Evolutionary conservation across 2,113 vertebrate genomes (phyloP), one percentile per base, ranked within the genome.

Genomic region (Pseudorhombus dupliciocellatus): DNA sequence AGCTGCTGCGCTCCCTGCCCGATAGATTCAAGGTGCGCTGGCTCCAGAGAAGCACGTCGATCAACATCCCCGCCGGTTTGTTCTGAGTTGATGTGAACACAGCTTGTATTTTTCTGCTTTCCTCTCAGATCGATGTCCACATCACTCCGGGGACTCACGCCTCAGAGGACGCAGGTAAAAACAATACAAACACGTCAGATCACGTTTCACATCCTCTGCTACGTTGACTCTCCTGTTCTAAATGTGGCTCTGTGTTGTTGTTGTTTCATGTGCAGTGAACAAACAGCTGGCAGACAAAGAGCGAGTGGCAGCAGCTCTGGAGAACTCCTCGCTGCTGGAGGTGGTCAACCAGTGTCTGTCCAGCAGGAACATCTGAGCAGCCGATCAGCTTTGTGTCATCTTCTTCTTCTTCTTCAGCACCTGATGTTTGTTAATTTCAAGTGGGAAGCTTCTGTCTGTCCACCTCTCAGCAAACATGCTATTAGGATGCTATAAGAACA

Each of bases 281-380:
- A 99, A 99, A 80, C 98, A 99, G 84, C 94, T 99, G 12, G 97
- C 95, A 2, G 98, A 99, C 90, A 99, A 99, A 84, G 98, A 99
- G 76, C 90, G 97, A 44, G 98, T 99, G 34, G 97, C 98, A 5
- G 98, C 97, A 1, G 97, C 98, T 72, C 77, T 99, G 92, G 97
- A 99, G 68, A 99, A 99, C 80, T 92, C 96, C 1, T 97, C 98
- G 22, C 92, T 99, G 53, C 90, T 99, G 84, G 97, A 98, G 87
- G 97, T 99, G 66, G 97, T 99, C 79, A 99, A 99, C 92, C 98
- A 99, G 90, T 99, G 98, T 75, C 89, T 99, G 68, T 91, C 95
- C 18, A 85, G 90, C 51, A 95, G 92, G 46, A 57, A 11, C 20
- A 11, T 64, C 54, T 93, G 84, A 93, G 24, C 57, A 58, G 22